A percentile compares a stretch with the other conserved stretches of the same genome.
Evolutionary conservation across 2,113 vertebrate genomes (phyloP).

Genomic region (Chaetodon auriga): DNA sequence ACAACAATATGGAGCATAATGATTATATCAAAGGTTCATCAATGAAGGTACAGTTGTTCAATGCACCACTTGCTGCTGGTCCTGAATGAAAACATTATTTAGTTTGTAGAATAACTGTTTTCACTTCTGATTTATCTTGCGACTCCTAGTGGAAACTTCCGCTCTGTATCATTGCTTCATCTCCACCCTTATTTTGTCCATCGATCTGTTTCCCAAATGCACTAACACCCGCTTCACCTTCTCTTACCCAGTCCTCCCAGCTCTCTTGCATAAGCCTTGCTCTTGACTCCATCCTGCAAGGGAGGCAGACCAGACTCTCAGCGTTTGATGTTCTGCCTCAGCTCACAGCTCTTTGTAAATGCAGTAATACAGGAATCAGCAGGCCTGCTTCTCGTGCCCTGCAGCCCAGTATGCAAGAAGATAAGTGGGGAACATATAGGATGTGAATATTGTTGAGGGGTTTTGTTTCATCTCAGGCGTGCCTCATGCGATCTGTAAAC

Average conservation of each 20-base stretch:
- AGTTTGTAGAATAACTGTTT: neutral
- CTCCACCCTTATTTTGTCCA: constrained; percentile 10
- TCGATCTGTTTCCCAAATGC: constrained; percentile 33
- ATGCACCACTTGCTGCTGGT: neutral
- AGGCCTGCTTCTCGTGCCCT: constrained; percentile 42
- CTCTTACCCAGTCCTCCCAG: constrained; percentile 36
- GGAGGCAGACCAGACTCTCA: constrained; percentile 52
- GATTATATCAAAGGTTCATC: neutral
- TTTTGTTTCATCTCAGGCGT: constrained; percentile 60
- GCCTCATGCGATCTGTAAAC: constrained; percentile 57
- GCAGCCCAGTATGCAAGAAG: constrained; percentile 38
- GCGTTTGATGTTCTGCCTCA: constrained; percentile 48
- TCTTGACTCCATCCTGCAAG: constrained; percentile 43
- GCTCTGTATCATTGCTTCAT: neutral
- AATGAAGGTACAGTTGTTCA: too few species aligned
- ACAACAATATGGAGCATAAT: neutral
- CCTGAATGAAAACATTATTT: neutral
- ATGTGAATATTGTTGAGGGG: constrained; percentile 40
- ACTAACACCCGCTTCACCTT: constrained; percentile 45
- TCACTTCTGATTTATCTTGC: neutral
- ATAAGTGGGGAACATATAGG: constrained; percentile 49
- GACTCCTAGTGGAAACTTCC: neutral
- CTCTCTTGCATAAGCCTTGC: constrained; percentile 44
- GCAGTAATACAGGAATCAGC: constrained; percentile 26
- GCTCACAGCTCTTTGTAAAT: constrained; percentile 31